These are phyloP conservation scores for Pachypeltis micranthus DNA, from an alignment of 1,140 invertebrate species.

Conservation along the genomic window DNA sequence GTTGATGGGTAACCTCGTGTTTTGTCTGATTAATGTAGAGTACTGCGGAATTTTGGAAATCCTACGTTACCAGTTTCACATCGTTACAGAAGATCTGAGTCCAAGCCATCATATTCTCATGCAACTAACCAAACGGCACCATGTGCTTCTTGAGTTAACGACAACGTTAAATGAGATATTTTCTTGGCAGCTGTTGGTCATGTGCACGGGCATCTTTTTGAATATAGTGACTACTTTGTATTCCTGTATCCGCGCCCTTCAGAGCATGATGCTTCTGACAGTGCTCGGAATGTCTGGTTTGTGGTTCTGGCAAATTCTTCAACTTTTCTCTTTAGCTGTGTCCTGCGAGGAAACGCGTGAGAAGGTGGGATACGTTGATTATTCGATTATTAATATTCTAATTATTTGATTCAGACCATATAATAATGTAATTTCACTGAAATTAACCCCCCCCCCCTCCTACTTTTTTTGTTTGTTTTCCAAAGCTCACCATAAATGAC, in stretches of 20 bases:
- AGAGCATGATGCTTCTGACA: background rate
- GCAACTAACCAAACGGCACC: conserved; percentile 9
- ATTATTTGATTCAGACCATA: no score
- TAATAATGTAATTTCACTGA: no score
- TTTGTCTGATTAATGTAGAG: conserved; percentile 1
- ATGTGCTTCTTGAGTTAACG: conserved; percentile 4
- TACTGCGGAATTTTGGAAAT: conserved; percentile 6
- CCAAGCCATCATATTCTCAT: background rate
- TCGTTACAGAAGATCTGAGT: background rate
- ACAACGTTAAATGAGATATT: conserved; percentile 7
- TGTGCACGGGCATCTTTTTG: conserved; percentile 8
- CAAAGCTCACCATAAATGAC: no score
- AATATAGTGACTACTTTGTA: conserved; percentile 9
- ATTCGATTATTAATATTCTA: no score
- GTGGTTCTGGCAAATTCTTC: conserved; percentile 6
- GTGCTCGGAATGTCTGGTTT: conserved; percentile 1
- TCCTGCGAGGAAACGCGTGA: conserved; percentile 9
- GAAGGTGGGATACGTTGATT: background rate
- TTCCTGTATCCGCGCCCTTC: background rate
- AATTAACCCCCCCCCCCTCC: no score
- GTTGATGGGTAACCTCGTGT: background rate
- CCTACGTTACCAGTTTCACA: background rate
- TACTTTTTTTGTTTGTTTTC: no score
- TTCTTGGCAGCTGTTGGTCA: conserved; percentile 11
- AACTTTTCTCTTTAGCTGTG: background rate